Evolutionary conservation across 30 jellyfish, hydroid and myxozoan genomes (phyloP).

Genomic region (Clytia hemisphaerica): DNA sequence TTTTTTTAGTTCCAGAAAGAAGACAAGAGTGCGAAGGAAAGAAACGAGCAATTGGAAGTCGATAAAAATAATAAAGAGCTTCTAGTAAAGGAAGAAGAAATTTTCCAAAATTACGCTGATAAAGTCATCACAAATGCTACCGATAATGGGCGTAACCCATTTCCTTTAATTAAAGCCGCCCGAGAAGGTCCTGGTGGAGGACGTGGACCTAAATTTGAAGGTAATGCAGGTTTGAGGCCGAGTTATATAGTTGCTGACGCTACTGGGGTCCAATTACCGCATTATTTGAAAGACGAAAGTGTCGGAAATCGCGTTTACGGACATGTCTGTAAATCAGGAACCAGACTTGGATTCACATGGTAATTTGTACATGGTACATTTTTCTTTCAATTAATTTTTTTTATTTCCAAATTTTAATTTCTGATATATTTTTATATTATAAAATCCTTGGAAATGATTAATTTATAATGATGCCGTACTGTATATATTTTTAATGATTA

Average conservation of each 20-base stretch:
- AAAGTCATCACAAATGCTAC: constrained; percentile 69
- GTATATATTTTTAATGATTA: too few relatives aligned
- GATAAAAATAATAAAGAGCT: constrained; percentile 53
- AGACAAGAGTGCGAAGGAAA: constrained; percentile 16
- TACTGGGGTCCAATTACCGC: constrained; percentile 92
- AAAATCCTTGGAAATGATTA: too few relatives aligned
- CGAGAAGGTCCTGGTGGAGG: constrained; percentile 99
- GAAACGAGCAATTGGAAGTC: constrained; percentile 42
- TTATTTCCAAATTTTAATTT: too few relatives aligned
- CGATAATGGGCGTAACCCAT: constrained; percentile 60
- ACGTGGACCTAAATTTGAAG: constrained; percentile 90
- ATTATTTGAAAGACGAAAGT: constrained; percentile 64
- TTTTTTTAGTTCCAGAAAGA: constrained; percentile 33
- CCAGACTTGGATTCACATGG: constrained; percentile 94
- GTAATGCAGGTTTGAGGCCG: constrained; percentile 92
- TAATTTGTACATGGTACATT: too few relatives aligned
- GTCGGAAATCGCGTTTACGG: constrained; percentile 62
- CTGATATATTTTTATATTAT: too few relatives aligned
- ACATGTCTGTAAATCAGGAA: constrained; percentile 89
- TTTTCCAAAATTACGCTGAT: constrained; percentile 76
- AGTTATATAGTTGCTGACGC: constrained; percentile 90
- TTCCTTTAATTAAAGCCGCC: constrained; percentile 74
- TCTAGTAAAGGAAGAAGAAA: constrained; percentile 74
- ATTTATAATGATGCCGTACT: too few relatives aligned
- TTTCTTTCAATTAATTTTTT: too few relatives aligned